Percentiles rank a stretch among this genome's conserved stretches.
Evolutionary conservation across 2,797 vertebrate genomes (phyloP).

Genomic region (Nyctalus aviator): DNA sequence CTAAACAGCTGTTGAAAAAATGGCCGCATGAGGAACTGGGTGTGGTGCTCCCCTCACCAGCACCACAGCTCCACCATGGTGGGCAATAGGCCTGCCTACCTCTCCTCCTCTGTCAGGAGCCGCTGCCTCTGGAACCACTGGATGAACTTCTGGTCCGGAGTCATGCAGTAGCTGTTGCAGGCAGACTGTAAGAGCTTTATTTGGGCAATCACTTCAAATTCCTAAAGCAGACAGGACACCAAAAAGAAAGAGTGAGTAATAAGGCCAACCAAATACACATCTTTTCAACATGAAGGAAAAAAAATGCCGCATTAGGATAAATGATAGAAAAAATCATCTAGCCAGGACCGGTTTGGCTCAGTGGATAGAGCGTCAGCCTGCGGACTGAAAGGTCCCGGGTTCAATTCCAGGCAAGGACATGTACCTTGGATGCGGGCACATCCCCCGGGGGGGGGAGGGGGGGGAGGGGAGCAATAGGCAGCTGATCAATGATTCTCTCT

Average conservation of each 20-base stretch:
- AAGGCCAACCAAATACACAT: background rate
- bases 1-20: background rate
- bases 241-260: background rate
- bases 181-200: slow-evolving; percentile 97
- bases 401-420: no score
- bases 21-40: fast-evolving
- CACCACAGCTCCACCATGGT: fast-evolving
- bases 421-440: no score
- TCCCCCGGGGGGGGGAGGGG: no score
- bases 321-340: background rate
- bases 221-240: slow-evolving; percentile 86
- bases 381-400: no score
- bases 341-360: no score
- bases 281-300: background rate
- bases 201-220: slow-evolving; percentile 97
- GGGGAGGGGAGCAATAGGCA: no score
- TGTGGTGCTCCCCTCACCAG: fast-evolving
- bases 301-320: background rate
- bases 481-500: no score
- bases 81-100: slow-evolving; percentile 84
- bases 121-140: slow-evolving; percentile 93
- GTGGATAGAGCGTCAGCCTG: no score
- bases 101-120: slow-evolving; percentile 94
- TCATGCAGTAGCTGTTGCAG: slow-evolving; percentile 96
- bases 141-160: slow-evolving; percentile 91